These are phyloP conservation scores for Ormyrus nitidulus DNA, from an alignment of 2,888 invertebrate species.

Conservation along the genomic window DNA sequence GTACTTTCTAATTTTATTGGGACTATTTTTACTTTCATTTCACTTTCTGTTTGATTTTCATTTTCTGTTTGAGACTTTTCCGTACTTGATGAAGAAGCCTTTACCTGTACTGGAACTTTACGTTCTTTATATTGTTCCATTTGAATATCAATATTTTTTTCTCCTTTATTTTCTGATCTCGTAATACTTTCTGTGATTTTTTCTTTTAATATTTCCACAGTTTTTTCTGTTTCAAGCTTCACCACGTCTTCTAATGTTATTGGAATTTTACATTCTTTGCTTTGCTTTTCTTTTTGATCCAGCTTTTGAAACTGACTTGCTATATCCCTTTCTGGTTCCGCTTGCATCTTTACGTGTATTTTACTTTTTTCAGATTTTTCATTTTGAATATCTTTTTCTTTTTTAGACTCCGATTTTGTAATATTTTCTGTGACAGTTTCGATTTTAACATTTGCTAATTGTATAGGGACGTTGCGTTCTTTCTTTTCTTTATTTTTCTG, in stretches of 20 bases:
- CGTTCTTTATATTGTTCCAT: no score
- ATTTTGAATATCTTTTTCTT: no score
- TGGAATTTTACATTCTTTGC: neutral
- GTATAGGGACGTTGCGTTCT: conserved; percentile 5
- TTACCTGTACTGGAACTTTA: no score
- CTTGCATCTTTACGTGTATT: no score
- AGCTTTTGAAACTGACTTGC: no score
- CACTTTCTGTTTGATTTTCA: neutral
- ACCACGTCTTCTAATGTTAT: conserved; percentile 15
- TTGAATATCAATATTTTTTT: no score
- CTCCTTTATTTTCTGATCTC: no score
- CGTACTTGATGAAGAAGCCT: no score
- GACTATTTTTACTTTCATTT: neutral
- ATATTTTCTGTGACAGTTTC: neutral
- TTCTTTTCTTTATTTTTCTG: neutral
- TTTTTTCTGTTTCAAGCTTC: neutral
- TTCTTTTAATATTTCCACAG: neutral
- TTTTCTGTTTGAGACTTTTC: neutral
- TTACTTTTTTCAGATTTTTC: no score
- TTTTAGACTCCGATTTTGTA: neutral
- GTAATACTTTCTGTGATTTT: no score
- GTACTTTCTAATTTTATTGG: conserved; percentile 23
- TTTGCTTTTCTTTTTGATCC: neutral
- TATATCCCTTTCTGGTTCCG: no score
- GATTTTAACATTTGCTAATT: neutral